phyloP scores from a whole-genome alignment of 2,113 vertebrate species.

The Sula dactylatra region DNA sequence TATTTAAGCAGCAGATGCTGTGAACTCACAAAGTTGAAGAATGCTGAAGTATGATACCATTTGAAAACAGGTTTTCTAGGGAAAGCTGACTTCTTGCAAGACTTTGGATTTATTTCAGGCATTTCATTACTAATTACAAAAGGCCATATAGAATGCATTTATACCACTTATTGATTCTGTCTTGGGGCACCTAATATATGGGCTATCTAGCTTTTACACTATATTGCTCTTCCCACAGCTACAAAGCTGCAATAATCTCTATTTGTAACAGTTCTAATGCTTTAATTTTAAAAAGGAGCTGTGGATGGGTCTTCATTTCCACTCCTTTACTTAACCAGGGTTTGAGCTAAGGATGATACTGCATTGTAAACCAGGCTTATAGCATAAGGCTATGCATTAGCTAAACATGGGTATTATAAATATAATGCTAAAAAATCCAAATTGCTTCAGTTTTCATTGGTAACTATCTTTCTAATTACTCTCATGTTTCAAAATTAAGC shows the following conservation, averaged over 20 bases:
- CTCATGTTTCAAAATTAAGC: neutral
- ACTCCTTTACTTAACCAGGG: neutral
- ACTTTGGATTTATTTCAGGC: conserved; percentile 55
- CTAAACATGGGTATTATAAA: neutral
- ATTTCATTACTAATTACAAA: conserved; percentile 56
- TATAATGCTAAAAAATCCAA: neutral
- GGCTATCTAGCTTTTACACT: neutral
- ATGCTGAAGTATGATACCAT: conserved; percentile 57
- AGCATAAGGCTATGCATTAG: neutral
- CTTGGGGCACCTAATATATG: conserved; percentile 41
- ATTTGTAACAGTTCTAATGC: conserved; percentile 1
- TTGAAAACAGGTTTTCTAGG: conserved; percentile 70
- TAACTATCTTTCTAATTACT: neutral
- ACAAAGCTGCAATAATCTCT: neutral
- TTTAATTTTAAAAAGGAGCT: conserved; percentile 22
- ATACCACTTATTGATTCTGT: conserved; percentile 23
- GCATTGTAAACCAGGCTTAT: neutral
- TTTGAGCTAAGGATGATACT: neutral
- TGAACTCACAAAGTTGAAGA: conserved; percentile 63
- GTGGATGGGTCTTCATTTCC: neutral
- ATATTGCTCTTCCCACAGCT: conserved; percentile 10
- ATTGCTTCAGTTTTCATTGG: neutral
- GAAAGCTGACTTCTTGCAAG: conserved; percentile 58
- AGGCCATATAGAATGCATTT: conserved; percentile 28
- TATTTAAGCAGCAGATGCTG: conserved; percentile 74